phyloP scores from a whole-genome alignment of 2,888 invertebrate species.

The Drosophila kambysellisi region DNA sequence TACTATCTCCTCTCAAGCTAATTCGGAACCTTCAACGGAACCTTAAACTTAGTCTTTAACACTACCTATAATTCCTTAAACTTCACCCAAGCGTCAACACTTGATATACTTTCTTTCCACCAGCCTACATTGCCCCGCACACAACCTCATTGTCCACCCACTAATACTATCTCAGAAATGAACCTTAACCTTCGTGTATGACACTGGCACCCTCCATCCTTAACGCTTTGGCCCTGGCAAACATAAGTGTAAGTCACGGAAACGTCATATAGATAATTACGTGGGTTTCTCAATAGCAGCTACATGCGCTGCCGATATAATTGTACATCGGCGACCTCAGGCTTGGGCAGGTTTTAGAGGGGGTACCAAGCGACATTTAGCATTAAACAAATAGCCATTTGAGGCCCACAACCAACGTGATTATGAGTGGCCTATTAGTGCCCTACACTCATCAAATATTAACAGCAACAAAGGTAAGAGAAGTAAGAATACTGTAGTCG shows the following conservation, averaged over 20 bases:
- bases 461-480: conserved; percentile 14
- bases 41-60: background rate
- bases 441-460: conserved; percentile 44
- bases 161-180: background rate
- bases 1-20: background rate
- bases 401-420: conserved; percentile 54
- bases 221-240: conserved; percentile 16
- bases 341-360: background rate
- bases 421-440: conserved; percentile 30
- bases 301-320: conserved; percentile 51
- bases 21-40: background rate
- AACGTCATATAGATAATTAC: conserved; percentile 25
- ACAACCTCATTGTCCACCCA: background rate
- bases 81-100: background rate
- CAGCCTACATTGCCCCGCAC: too few species aligned
- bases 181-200: background rate
- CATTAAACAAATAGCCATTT: conserved; percentile 74
- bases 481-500: background rate
- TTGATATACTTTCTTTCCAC: background rate
- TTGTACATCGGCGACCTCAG: conserved; percentile 33
- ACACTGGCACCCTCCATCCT: background rate
- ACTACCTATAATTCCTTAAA: background rate
- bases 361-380: conserved; percentile 58
- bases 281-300: conserved; percentile 36
- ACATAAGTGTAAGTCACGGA: conserved; percentile 17